Percentiles rank a stretch among this genome's conserved stretches.
phyloP scores from a whole-genome alignment of 2,888 invertebrate genomes.

The Torymus auratus region DNA sequence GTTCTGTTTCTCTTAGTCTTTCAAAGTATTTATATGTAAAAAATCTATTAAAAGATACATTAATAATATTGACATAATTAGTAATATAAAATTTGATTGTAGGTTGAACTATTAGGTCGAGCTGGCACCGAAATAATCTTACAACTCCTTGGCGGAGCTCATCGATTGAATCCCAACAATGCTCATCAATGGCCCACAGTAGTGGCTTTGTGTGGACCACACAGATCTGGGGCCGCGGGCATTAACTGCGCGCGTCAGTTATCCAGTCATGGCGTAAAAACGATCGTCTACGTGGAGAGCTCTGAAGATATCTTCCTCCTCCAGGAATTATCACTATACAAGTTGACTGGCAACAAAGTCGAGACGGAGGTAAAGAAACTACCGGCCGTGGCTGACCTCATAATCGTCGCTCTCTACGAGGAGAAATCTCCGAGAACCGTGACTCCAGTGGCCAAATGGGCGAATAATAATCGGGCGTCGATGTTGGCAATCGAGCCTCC shows the following conservation, averaged over 20 bases:
- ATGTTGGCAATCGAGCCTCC: constrained; percentile 88
- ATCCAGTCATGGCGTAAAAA: constrained; percentile 88
- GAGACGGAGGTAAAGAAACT: constrained; percentile 78
- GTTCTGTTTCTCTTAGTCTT: constrained; percentile 1
- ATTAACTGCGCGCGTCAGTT: constrained; percentile 88
- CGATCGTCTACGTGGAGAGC: constrained; percentile 80
- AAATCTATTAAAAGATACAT: background rate
- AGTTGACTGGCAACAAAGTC: constrained; percentile 81
- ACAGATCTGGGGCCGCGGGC: constrained; percentile 83
- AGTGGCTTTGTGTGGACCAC: constrained; percentile 85
- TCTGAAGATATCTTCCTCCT: constrained; percentile 78
- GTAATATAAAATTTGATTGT: constrained; percentile 60
- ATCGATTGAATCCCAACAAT: constrained; percentile 90
- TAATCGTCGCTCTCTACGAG: constrained; percentile 79
- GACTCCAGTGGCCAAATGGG: constrained; percentile 82
- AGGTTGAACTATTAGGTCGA: constrained; percentile 88
- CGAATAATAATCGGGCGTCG: constrained; percentile 84
- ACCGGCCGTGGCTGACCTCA: constrained; percentile 78
- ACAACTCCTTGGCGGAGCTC: constrained; percentile 89
- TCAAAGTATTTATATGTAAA: background rate
- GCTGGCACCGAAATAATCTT: constrained; percentile 91
- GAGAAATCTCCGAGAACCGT: constrained; percentile 77
- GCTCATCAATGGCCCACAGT: constrained; percentile 92
- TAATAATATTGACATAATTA: background rate
- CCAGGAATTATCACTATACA: constrained; percentile 83